These are phyloP conservation scores for Conops quadrifasciatus DNA, from an alignment of 2,888 invertebrate species.

Conservation along the genomic window DNA sequence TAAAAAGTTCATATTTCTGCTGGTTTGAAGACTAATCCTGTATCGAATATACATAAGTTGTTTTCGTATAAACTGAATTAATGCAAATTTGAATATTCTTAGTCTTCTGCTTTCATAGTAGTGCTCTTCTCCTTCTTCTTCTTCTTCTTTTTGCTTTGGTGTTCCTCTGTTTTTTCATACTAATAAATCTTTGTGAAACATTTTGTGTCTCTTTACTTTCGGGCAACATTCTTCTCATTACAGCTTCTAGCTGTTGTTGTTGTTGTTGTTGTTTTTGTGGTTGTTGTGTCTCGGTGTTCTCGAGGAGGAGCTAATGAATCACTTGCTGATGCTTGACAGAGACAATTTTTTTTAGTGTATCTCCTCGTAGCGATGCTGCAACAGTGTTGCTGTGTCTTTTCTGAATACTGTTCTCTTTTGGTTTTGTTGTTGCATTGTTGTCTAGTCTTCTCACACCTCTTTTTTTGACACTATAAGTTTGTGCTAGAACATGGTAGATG, in stretches of 20 bases:
- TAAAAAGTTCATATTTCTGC: no score
- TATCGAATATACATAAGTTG: no score
- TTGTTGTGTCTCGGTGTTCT: conserved; percentile 27
- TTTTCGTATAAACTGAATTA: no score
- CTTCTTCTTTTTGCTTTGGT: neutral
- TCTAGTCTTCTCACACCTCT: neutral
- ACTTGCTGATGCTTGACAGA: neutral
- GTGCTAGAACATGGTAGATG: conserved; percentile 43
- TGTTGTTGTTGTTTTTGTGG: conserved; percentile 10
- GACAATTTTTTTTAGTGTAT: neutral
- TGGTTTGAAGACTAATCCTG: no score
- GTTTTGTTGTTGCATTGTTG: neutral
- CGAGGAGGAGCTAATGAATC: neutral
- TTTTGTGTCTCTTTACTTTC: neutral
- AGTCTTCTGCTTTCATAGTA: neutral
- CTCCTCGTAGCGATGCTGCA: neutral
- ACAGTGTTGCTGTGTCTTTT: conserved; percentile 8
- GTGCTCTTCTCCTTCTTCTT: neutral
- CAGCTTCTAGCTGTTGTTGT: neutral
- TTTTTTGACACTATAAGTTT: conserved; percentile 4
- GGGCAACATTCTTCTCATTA: conserved; percentile 1
- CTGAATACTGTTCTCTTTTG: neutral
- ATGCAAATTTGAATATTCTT: neutral
- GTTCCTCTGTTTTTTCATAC: neutral
- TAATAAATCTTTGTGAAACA: neutral